Conservation (phyloP, 2,113 vertebrate species). For the Rousettus leschenaultii region DNA sequence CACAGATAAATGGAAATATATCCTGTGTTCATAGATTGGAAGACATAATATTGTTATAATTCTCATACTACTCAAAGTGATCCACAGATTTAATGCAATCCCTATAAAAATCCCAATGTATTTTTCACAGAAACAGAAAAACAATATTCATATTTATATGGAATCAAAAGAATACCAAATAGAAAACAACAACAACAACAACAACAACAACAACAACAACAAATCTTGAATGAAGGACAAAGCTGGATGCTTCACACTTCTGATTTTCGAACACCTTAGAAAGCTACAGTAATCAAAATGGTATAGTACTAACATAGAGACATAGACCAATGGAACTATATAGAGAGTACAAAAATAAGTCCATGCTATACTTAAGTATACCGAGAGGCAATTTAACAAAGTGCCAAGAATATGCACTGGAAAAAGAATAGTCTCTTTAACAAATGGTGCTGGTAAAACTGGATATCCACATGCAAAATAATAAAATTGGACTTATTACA, state of each 20-base stretch:
- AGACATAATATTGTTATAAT: not conserved
- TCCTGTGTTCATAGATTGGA: not conserved
- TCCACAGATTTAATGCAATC: not conserved
- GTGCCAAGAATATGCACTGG: not conserved
- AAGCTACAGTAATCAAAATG: not conserved
- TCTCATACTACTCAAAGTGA: not conserved
- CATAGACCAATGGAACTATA: not conserved
- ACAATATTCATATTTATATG: not conserved
- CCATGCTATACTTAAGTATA: not conserved
- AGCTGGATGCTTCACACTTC: not conserved
- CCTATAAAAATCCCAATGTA: not conserved
- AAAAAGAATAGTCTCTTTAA: not conserved
- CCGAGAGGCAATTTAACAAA: not conserved
- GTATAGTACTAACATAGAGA: not conserved
- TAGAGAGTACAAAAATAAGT: not conserved
- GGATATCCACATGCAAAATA: not conserved
- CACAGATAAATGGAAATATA: not conserved
- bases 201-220: not conserved
- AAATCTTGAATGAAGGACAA: not conserved
- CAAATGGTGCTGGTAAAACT: not conserved
- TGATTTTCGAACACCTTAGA: conserved; percentile 1
- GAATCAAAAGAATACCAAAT: not conserved
- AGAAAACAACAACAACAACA: not conserved
- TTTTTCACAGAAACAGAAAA: not conserved
- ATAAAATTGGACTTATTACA: not conserved